Evolutionary conservation across 1,140 invertebrate species (phyloP).

Genomic region (Drosophila ananassae): DNA sequence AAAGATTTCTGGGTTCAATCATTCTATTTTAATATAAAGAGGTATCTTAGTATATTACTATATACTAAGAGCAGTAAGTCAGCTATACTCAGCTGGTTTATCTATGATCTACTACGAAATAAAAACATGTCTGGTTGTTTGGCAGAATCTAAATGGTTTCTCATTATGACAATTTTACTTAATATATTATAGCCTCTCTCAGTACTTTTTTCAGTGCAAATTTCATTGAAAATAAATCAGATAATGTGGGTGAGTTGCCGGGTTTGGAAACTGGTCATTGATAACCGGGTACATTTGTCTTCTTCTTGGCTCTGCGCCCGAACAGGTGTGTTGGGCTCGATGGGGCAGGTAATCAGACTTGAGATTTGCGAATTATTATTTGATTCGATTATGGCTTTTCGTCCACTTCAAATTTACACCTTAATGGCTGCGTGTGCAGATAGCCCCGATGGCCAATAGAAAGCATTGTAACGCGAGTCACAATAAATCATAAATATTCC

Average conservation of each 20-base stretch:
- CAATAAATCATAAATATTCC: background rate
- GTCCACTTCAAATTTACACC: conserved; percentile 38
- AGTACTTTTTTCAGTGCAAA: conserved; percentile 23
- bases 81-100: too few species aligned
- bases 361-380: conserved; percentile 43
- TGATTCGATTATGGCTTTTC: conserved; percentile 45
- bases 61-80: too few species aligned
- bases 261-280: conserved; percentile 16
- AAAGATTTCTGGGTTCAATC: background rate
- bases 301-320: conserved; percentile 35
- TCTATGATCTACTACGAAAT: too few species aligned
- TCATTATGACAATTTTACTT: too few species aligned
- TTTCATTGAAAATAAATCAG: conserved; percentile 24
- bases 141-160: too few species aligned
- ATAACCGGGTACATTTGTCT: conserved; percentile 66
- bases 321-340: conserved; percentile 60
- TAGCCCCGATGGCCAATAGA: conserved; percentile 33
- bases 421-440: conserved; percentile 29
- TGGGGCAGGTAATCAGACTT: conserved; percentile 39
- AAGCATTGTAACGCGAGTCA: conserved; percentile 16
- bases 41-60: too few species aligned
- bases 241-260: conserved; percentile 12
- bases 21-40: too few species aligned
- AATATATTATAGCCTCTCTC: too few species aligned
- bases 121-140: too few species aligned